These are phyloP conservation scores for Stenodera caucasica DNA, from an alignment of 2,888 invertebrate species.

Conservation along the genomic window DNA sequence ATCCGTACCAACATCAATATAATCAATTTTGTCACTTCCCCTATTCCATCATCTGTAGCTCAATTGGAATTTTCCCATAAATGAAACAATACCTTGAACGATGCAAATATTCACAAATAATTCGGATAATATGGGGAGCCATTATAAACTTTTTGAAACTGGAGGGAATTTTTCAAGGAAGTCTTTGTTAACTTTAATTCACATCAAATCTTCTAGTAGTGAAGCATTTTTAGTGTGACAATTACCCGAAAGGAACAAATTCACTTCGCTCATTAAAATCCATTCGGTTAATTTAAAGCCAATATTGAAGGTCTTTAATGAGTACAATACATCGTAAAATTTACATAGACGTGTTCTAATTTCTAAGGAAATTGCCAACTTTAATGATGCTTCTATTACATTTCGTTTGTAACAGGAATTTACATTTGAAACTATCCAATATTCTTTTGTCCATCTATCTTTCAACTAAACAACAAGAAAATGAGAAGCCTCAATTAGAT, in stretches of 20 bases:
- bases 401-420: slow-evolving; percentile 34
- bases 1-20: slow-evolving; percentile 17
- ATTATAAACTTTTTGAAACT: too few relatives aligned
- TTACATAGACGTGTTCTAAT: slow-evolving; percentile 44
- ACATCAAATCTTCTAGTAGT: too few relatives aligned
- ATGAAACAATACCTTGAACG: slow-evolving; percentile 18
- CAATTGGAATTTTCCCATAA: slow-evolving; percentile 24
- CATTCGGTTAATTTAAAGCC: slow-evolving; percentile 12
- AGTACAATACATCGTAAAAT: slow-evolving; percentile 40
- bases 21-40: slow-evolving; percentile 20
- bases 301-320: slow-evolving; percentile 23
- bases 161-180: too few relatives aligned
- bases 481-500: slow-evolving; percentile 35
- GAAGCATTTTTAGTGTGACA: too few relatives aligned
- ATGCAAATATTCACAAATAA: not conserved
- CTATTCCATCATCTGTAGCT: slow-evolving; percentile 12
- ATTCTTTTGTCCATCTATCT: slow-evolving; percentile 33
- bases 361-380: slow-evolving; percentile 41
- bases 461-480: slow-evolving; percentile 37
- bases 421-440: slow-evolving; percentile 28
- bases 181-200: slow-evolving; percentile 4
- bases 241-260: slow-evolving; percentile 11
- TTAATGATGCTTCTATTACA: slow-evolving; percentile 36
- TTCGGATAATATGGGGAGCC: too few relatives aligned
- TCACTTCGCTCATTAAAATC: slow-evolving; percentile 18